These are phyloP conservation scores for Vanessa atalanta DNA, from an alignment of 1,140 invertebrate genomes.

Conservation along the genomic window DNA sequence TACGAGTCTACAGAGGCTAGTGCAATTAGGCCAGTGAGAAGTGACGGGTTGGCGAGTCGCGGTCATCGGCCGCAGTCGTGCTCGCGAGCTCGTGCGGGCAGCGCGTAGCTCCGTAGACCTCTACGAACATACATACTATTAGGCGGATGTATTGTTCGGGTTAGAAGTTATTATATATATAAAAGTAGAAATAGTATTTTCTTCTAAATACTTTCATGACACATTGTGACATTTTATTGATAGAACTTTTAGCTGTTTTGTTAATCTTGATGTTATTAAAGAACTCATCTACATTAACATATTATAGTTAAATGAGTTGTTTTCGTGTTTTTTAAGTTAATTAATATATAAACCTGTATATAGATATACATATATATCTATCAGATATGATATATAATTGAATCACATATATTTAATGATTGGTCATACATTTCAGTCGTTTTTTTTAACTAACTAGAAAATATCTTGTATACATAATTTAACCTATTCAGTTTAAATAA, in stretches of 20 bases:
- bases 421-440: too few species aligned
- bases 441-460: too few species aligned
- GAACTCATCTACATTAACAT: too few species aligned
- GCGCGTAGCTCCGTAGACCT: constrained; percentile 36
- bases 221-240: neutral
- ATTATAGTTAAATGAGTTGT: neutral
- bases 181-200: neutral
- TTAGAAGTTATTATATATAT: neutral
- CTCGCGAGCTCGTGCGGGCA: constrained; percentile 8
- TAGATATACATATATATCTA: too few species aligned
- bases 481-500: neutral
- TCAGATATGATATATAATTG: too few species aligned
- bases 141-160: neutral
- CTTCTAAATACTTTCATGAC: too few species aligned
- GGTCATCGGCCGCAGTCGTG: constrained; percentile 44
- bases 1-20: constrained; percentile 10
- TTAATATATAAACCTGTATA: too few species aligned
- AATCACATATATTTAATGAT: too few species aligned
- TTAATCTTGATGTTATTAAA: neutral
- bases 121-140: constrained; percentile 14
- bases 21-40: constrained; percentile 27
- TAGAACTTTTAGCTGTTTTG: neutral
- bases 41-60: constrained; percentile 30
- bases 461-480: too few species aligned
- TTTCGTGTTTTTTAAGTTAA: neutral